These are phyloP conservation scores for Tolypeutes matacus DNA, from an alignment of 2,797 vertebrate genomes.

Conservation along the genomic window DNA sequence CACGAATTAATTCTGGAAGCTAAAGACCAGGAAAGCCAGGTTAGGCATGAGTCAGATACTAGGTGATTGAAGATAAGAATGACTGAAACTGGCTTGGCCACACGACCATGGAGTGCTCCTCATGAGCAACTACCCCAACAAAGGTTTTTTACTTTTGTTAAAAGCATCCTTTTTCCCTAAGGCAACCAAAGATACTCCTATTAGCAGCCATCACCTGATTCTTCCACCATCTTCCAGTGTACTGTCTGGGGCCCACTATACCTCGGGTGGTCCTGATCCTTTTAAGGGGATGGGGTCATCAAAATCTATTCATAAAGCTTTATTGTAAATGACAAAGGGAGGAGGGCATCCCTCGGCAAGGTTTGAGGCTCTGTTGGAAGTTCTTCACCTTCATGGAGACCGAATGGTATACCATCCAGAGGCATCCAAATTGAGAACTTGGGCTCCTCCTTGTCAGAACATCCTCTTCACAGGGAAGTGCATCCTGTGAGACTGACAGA, in stretches of 20 bases:
- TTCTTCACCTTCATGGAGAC: not conserved
- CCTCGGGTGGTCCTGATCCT: not conserved
- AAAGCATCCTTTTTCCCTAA: not conserved
- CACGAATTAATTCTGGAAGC: slow-evolving; percentile 45
- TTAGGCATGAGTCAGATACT: not conserved
- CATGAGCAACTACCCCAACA: not conserved
- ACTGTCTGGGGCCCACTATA: not conserved
- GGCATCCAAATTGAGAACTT: slow-evolving; percentile 21
- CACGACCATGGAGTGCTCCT: not conserved
- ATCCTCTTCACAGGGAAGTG: not conserved
- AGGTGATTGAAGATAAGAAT: slow-evolving; percentile 35
- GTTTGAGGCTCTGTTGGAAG: not conserved
- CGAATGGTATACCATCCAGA: not conserved
- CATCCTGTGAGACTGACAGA: not conserved
- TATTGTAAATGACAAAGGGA: not conserved
- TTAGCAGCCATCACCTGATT: slow-evolving; percentile 5
- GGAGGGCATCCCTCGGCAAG: not conserved
- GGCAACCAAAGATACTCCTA: not conserved
- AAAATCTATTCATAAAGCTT: not conserved
- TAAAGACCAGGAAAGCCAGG: slow-evolving; percentile 28
- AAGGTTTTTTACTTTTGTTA: slow-evolving; percentile 39
- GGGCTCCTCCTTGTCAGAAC: not conserved
- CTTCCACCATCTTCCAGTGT: not conserved
- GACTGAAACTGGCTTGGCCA: not conserved
- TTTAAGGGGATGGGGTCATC: not conserved